Conservation (phyloP, 1,140 invertebrate species). For the Gonioctena quinquepunctata region DNA sequence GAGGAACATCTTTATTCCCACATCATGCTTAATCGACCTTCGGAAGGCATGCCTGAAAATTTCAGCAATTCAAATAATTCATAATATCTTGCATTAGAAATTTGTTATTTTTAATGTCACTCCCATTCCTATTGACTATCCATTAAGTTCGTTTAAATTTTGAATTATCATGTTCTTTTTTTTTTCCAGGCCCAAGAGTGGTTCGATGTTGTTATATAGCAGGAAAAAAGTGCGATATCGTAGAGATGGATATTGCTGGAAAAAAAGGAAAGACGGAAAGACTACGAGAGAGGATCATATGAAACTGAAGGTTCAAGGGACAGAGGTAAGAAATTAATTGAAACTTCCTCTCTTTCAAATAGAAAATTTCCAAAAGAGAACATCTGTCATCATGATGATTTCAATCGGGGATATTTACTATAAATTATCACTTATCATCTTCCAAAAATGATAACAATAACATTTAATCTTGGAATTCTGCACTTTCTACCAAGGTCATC, state of each 20-base stretch:
- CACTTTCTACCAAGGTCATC: too few relatives aligned
- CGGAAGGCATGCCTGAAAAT: too few relatives aligned
- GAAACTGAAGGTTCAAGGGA: slow-evolving; percentile 97
- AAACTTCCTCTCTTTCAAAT: background rate
- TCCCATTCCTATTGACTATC: too few relatives aligned
- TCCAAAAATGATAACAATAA: too few relatives aligned
- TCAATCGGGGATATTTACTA: background rate
- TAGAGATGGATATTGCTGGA: slow-evolving; percentile 98
- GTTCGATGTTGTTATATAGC: slow-evolving; percentile 95
- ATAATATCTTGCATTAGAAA: too few relatives aligned
- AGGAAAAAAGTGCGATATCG: slow-evolving; percentile 95
- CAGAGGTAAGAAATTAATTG: slow-evolving; percentile 73
- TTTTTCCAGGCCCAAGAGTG: slow-evolving; percentile 85
- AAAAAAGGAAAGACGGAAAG: slow-evolving; percentile 97
- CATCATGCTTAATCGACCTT: too few relatives aligned
- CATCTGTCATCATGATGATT: background rate
- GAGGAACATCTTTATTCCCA: too few relatives aligned
- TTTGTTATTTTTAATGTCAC: too few relatives aligned
- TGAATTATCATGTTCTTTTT: background rate
- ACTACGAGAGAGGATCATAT: slow-evolving; percentile 98
- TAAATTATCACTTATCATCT: background rate
- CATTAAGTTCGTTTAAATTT: too few relatives aligned
- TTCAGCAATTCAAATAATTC: too few relatives aligned
- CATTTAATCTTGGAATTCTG: too few relatives aligned
- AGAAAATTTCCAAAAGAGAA: background rate